Evolutionary conservation across 1,140 invertebrate species (phyloP).

Genomic region (Cyclina sinensis): DNA sequence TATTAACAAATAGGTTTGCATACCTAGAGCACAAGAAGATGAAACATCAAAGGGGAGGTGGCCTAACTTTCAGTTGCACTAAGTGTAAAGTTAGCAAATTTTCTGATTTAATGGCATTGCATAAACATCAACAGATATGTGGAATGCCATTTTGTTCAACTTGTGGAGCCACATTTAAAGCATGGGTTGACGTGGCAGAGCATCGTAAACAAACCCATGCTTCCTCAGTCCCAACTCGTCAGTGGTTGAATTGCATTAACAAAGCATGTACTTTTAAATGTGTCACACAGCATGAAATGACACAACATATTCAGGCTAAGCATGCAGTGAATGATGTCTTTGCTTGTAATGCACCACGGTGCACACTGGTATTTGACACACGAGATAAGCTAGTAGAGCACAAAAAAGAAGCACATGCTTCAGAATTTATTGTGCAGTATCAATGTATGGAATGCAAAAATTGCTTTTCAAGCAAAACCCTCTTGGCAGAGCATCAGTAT

Average conservation of each 20-base stretch:
- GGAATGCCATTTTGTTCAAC: slow-evolving; percentile 34
- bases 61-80: slow-evolving; percentile 10
- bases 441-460: slow-evolving; percentile 63
- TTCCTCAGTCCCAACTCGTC: background rate
- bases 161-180: slow-evolving; percentile 38
- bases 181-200: slow-evolving; percentile 46
- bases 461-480: slow-evolving; percentile 60
- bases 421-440: slow-evolving; percentile 65
- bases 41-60: slow-evolving; percentile 42
- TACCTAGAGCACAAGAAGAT: slow-evolving; percentile 62
- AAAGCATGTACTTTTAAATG: slow-evolving; percentile 51
- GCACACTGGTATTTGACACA: slow-evolving; percentile 18
- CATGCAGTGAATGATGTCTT: slow-evolving; percentile 47
- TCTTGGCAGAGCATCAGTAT: slow-evolving; percentile 63
- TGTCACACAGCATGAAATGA: slow-evolving; percentile 48
- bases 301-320: slow-evolving; percentile 34
- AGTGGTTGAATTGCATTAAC: slow-evolving; percentile 49
- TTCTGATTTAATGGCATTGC: background rate
- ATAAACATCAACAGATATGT: slow-evolving; percentile 31
- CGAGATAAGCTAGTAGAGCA: slow-evolving; percentile 30
- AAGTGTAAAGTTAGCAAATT: slow-evolving; percentile 38
- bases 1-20: slow-evolving; percentile 56
- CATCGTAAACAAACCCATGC: slow-evolving; percentile 38
- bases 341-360: slow-evolving; percentile 41
- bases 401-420: slow-evolving; percentile 56